Conservation (phyloP, 2,797 vertebrate species). For the Syndactyla subalaris region DNA sequence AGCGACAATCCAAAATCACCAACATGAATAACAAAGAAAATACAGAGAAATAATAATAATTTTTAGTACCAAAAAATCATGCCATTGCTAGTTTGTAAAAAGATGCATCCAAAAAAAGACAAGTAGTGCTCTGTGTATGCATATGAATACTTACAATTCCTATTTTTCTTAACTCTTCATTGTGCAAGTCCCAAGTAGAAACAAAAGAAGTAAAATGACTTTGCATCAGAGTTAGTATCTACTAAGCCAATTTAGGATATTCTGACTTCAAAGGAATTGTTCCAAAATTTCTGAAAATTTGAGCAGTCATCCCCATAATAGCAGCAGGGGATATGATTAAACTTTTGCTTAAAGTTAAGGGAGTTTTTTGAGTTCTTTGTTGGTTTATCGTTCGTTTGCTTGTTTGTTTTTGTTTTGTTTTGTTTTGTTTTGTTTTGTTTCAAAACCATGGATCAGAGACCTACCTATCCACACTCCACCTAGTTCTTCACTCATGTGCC, state of each 20-base stretch:
- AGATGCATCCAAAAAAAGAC: background rate
- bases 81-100: background rate
- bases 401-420: too few relatives aligned
- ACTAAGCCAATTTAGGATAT: background rate
- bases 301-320: background rate
- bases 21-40: background rate
- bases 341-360: background rate
- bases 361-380: too few relatives aligned
- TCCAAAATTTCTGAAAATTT: background rate
- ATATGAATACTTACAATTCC: background rate
- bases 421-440: background rate
- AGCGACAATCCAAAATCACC: background rate
- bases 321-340: background rate
- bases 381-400: background rate
- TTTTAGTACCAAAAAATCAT: background rate
- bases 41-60: background rate
- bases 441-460: background rate
- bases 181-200: background rate
- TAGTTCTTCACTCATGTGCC: background rate
- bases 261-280: background rate
- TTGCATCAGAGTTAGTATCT: background rate
- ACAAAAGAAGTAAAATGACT: background rate
- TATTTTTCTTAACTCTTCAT: background rate
- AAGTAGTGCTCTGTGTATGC: rapidly evolving
- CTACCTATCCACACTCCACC: background rate